A percentile compares a stretch with the other conserved stretches of the same genome.
Evolutionary conservation across 2,888 invertebrate species (phyloP).

Genomic region (Unio delphinus): DNA sequence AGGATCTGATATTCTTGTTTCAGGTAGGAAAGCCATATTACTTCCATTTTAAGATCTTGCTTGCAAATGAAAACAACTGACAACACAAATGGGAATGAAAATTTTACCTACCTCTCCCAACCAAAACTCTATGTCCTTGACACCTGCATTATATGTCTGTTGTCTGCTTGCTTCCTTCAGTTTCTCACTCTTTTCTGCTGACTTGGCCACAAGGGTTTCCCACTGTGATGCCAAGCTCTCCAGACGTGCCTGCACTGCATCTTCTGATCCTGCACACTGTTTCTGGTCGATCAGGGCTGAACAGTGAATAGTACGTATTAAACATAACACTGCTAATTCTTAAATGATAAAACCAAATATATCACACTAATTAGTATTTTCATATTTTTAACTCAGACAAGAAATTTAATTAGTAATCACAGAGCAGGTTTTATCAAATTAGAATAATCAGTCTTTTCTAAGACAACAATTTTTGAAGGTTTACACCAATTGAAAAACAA

Average conservation of each 20-base stretch:
- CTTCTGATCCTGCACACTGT: slow-evolving; percentile 98
- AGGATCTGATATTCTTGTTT: too few species aligned
- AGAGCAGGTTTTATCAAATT: too few species aligned
- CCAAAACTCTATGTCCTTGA: slow-evolving; percentile 99
- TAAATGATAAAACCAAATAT: slow-evolving; percentile 1
- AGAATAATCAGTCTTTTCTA: too few species aligned
- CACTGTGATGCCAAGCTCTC: slow-evolving; percentile 92
- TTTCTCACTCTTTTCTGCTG: slow-evolving; percentile 97
- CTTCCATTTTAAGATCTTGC: too few species aligned
- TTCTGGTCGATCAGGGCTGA: slow-evolving; percentile 84
- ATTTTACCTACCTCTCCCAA: slow-evolving; percentile 87
- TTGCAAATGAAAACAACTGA: too few species aligned
- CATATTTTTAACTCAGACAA: neutral
- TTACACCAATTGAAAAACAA: too few species aligned
- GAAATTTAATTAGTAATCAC: neutral
- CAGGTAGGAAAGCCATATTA: neutral
- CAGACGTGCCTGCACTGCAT: slow-evolving; percentile 85
- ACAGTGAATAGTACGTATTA: neutral
- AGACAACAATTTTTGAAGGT: too few species aligned
- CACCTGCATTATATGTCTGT: slow-evolving; percentile 97
- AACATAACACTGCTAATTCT: neutral
- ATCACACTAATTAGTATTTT: neutral
- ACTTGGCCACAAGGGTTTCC: slow-evolving; percentile 98
- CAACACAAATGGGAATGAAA: neutral
- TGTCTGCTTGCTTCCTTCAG: slow-evolving; percentile 99